A percentile compares a stretch with the other conserved stretches of the same genome.
Evolutionary conservation across 2,888 invertebrate genomes (phyloP).

Genomic region (Sphaerophoria taeniata): DNA sequence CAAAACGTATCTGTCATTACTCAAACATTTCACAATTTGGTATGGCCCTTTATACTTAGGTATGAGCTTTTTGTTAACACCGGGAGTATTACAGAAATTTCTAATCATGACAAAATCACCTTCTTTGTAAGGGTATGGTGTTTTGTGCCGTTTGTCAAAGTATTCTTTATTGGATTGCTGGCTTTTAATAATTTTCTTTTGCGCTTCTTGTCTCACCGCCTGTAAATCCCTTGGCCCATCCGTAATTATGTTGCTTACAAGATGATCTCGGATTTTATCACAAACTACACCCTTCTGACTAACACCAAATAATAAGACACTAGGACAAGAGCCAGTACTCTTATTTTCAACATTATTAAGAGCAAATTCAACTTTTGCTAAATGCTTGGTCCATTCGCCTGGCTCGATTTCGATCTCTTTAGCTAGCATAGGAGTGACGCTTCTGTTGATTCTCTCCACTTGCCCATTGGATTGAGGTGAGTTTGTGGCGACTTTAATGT

Average conservation of each 20-base stretch:
- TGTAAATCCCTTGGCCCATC: not conserved
- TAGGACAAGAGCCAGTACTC: not conserved
- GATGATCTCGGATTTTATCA: not conserved
- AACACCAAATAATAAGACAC: slow-evolving; percentile 1
- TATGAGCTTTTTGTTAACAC: slow-evolving; percentile 69
- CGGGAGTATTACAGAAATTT: slow-evolving; percentile 12
- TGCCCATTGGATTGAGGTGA: slow-evolving; percentile 48
- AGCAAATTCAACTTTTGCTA: slow-evolving; percentile 73
- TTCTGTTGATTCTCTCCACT: slow-evolving; percentile 31
- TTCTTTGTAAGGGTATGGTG: slow-evolving; percentile 1
- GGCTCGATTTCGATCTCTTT: slow-evolving; percentile 41
- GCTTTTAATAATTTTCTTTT: slow-evolving; percentile 63
- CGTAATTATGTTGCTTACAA: not conserved
- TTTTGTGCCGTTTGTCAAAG: slow-evolving; percentile 64
- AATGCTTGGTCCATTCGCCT: slow-evolving; percentile 45
- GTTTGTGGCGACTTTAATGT: slow-evolving; percentile 28
- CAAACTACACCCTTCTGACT: not conserved
- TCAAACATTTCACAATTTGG: slow-evolving; percentile 6
- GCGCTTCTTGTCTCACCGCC: not conserved
- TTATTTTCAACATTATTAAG: slow-evolving; percentile 59
- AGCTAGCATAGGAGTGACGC: slow-evolving; percentile 26
- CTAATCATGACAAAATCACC: slow-evolving; percentile 15
- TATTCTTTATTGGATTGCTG: slow-evolving; percentile 75
- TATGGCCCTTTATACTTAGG: slow-evolving; percentile 74
- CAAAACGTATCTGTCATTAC: not conserved